Evolutionary conservation across 1,140 invertebrate species (phyloP).

Genomic region (Penaeus vannamei): DNA sequence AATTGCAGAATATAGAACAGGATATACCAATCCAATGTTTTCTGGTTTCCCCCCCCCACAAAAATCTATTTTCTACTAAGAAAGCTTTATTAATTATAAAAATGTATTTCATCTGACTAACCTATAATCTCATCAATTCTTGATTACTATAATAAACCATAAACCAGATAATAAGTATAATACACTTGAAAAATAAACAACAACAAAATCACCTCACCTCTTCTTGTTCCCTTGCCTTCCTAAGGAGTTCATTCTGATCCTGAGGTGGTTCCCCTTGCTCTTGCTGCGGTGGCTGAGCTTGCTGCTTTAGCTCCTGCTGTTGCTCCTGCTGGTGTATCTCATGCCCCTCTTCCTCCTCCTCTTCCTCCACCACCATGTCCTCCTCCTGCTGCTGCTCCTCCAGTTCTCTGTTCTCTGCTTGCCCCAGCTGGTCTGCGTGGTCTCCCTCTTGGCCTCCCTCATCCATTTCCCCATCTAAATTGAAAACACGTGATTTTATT

Average conservation of each 20-base stretch:
- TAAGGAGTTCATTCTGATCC: constrained; percentile 27
- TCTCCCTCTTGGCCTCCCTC: constrained; percentile 10
- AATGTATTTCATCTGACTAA: no score
- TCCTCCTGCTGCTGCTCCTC: constrained; percentile 12
- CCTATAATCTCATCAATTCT: no score
- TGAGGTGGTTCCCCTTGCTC: no score
- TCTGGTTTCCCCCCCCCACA: no score
- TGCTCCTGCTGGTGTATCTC: background rate
- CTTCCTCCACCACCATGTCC: constrained; percentile 39
- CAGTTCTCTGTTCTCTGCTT: background rate
- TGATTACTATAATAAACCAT: no score
- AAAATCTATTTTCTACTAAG: no score
- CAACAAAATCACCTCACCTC: background rate
- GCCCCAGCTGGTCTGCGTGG: background rate
- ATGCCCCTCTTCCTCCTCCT: background rate
- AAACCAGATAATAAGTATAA: no score
- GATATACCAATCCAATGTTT: background rate
- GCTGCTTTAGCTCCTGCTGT: no score
- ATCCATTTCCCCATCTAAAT: background rate
- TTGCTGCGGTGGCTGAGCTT: no score
- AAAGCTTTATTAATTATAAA: no score
- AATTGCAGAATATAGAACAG: background rate
- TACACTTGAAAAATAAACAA: background rate
- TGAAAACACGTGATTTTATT: no score
- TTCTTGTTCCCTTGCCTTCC: constrained; percentile 52